Percentiles rank a stretch among this genome's conserved stretches.
Conservation (phyloP, 2,113 vertebrate genomes). For the Heloderma charlesbogerti region DNA sequence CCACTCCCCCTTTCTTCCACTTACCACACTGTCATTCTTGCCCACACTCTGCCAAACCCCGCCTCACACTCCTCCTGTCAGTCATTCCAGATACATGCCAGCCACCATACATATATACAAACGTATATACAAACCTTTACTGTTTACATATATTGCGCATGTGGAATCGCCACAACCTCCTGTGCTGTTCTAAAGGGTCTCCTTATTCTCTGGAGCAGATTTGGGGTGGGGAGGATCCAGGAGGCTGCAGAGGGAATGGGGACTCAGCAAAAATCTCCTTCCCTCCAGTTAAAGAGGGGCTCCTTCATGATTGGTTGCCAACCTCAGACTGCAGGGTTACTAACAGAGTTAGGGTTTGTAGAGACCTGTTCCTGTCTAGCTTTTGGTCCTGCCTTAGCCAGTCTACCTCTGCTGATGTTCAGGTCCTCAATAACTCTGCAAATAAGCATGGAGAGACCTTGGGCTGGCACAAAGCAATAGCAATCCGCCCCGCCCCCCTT, state of each 20-base stretch:
- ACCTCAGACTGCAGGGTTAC: not conserved
- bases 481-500: not conserved
- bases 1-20: no score
- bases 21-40: no score
- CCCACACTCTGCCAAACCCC: no score
- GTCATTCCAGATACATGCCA: no score
- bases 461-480: not conserved
- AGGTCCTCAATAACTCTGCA: not conserved
- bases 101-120: no score
- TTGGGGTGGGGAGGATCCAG: not conserved
- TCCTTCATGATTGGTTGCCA: not conserved
- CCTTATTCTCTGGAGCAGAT: not conserved
- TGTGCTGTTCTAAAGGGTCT: not conserved
- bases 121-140: no score
- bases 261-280: not conserved
- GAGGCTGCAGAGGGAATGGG: not conserved
- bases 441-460: constrained; percentile 26
- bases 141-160: no score
- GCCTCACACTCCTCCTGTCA: no score
- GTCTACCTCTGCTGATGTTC: not conserved
- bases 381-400: not conserved
- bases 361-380: not conserved
- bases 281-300: not conserved
- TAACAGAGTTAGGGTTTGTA: not conserved
- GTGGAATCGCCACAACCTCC: no score